Conservation (phyloP, 2,888 invertebrate genomes). For the Drosophila nr. fundita region DNA sequence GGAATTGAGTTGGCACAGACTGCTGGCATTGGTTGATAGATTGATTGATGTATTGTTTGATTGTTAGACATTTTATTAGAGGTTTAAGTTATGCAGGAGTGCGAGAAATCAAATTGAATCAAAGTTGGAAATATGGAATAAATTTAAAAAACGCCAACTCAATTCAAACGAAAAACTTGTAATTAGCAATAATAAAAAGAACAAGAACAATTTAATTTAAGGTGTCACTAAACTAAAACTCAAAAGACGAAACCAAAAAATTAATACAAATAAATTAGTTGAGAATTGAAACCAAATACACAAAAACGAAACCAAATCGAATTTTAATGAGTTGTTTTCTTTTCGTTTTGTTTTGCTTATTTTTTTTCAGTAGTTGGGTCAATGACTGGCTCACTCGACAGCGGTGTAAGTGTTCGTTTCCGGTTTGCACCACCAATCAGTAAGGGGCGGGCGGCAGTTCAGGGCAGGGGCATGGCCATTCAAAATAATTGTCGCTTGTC, state of each 20-base stretch:
- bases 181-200: slow-evolving; percentile 51
- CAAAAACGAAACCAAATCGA: slow-evolving; percentile 43
- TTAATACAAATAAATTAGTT: slow-evolving; percentile 75
- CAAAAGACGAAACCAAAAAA: slow-evolving; percentile 51
- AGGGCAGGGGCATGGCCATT: slow-evolving; percentile 22
- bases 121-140: slow-evolving; percentile 36
- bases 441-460: slow-evolving; percentile 5
- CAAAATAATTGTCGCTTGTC: slow-evolving; percentile 69
- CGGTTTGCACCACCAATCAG: slow-evolving; percentile 50
- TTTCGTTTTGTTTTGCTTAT: not conserved
- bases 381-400: slow-evolving; percentile 56
- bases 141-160: slow-evolving; percentile 49
- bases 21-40: slow-evolving; percentile 60
- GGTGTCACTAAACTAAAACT: slow-evolving; percentile 73
- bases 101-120: slow-evolving; percentile 37
- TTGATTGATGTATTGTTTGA: slow-evolving; percentile 56
- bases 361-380: slow-evolving; percentile 6
- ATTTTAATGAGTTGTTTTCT: slow-evolving; percentile 49
- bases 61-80: slow-evolving; percentile 67
- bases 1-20: slow-evolving; percentile 77
- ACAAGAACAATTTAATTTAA: slow-evolving; percentile 63
- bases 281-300: slow-evolving; percentile 73
- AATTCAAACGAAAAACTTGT: slow-evolving; percentile 55
- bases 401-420: slow-evolving; percentile 69
- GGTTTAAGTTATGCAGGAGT: slow-evolving; percentile 52